Conservation (phyloP, 2,888 invertebrate genomes). For the Perithous albicinctus region DNA sequence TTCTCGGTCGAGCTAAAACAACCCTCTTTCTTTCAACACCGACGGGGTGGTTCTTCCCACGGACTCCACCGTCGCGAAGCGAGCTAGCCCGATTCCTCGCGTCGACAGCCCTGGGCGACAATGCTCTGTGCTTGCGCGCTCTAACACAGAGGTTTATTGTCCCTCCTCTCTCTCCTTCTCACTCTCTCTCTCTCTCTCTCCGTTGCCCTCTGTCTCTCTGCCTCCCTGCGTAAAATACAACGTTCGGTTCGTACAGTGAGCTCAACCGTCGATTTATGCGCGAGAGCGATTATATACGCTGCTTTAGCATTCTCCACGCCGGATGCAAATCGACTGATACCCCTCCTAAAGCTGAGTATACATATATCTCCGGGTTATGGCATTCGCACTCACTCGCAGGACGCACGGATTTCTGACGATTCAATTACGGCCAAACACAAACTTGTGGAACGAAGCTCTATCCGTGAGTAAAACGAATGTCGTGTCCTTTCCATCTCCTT, state of each 20-base stretch:
- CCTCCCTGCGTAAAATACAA: slow-evolving; percentile 41
- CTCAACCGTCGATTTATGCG: slow-evolving; percentile 68
- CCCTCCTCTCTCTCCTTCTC: slow-evolving; percentile 24
- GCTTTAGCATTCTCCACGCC: slow-evolving; percentile 73
- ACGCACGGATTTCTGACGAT: slow-evolving; percentile 74
- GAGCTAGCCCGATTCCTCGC: slow-evolving; percentile 22
- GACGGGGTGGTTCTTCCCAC: slow-evolving; percentile 66
- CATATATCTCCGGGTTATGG: slow-evolving; percentile 6
- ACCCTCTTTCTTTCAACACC: slow-evolving; percentile 61
- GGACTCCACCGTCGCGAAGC: slow-evolving; percentile 44
- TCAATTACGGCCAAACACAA: slow-evolving; percentile 72
- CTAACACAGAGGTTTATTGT: slow-evolving; percentile 51
- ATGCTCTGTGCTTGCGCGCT: slow-evolving; percentile 19
- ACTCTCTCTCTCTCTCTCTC: slow-evolving; percentile 24
- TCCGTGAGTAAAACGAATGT: background rate
- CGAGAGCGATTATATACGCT: slow-evolving; percentile 73
- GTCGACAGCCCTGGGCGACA: slow-evolving; percentile 46
- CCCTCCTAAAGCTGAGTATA: background rate
- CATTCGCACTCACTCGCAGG: slow-evolving; percentile 30
- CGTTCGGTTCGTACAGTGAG: slow-evolving; percentile 32
- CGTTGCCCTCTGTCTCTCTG: too few species aligned
- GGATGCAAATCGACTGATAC: slow-evolving; percentile 72
- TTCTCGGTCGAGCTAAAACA: slow-evolving; percentile 57
- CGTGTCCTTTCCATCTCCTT: slow-evolving; percentile 8
- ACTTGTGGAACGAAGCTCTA: background rate